Percentiles rank a stretch among this genome's conserved stretches.
Conservation (phyloP, 30 jellyfish, hydroid and myxozoan genomes). For the Kudoa iwatai region DNA sequence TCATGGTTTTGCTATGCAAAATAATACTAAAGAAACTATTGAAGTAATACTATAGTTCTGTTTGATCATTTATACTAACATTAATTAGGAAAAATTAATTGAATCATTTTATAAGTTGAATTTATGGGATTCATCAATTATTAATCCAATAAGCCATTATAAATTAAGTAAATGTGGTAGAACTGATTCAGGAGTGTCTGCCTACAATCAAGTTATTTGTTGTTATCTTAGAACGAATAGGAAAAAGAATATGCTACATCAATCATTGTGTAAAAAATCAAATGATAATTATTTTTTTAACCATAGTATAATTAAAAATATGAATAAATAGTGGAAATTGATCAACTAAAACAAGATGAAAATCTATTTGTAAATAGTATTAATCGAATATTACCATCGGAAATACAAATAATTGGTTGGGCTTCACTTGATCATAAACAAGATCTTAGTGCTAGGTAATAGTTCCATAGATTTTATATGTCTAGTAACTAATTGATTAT, state of each 20-base stretch:
- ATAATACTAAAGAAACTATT: conserved; percentile 20
- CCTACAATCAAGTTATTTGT: conserved; percentile 36
- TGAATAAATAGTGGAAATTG: neutral
- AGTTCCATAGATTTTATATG: neutral
- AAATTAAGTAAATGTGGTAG: conserved; percentile 89
- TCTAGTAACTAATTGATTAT: neutral
- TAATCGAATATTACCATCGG: conserved; percentile 27
- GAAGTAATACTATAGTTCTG: too few species aligned
- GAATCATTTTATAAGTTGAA: too few species aligned
- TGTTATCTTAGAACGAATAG: conserved; percentile 2
- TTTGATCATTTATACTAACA: too few species aligned
- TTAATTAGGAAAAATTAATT: too few species aligned
- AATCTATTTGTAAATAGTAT: conserved; percentile 7
- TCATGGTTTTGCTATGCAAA: conserved; percentile 59
- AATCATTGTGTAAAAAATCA: neutral
- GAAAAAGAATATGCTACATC: neutral
- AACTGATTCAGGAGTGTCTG: conserved; percentile 83
- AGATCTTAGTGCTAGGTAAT: conserved; percentile 29
- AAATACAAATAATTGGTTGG: conserved; percentile 19
- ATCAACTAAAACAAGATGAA: neutral
- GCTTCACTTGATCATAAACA: conserved; percentile 9
- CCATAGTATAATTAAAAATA: neutral
- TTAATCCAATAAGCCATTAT: too few species aligned
- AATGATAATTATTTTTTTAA: neutral
- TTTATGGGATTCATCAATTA: too few species aligned